phyloP scores from a whole-genome alignment of 2,797 vertebrate species.

The Spondyliosoma cantharus region DNA sequence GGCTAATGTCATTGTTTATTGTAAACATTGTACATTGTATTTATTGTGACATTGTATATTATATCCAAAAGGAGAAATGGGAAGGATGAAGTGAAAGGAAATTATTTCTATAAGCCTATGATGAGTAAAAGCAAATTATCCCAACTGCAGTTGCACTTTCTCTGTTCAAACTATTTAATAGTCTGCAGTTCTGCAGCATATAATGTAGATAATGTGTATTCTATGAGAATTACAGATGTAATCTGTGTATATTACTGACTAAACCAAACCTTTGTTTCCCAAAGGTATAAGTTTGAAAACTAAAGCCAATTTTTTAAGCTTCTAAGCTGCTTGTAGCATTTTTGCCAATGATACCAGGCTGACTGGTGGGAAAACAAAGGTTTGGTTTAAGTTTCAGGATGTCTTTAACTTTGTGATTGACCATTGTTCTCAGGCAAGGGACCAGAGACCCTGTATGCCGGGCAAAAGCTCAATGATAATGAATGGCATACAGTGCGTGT shows the following conservation, averaged over 20 bases:
- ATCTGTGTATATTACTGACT: constrained; percentile 57
- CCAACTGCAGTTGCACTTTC: not conserved
- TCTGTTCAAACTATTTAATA: constrained; percentile 23
- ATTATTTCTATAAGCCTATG: constrained; percentile 57
- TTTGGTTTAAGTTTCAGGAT: constrained; percentile 81
- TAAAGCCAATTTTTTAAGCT: not conserved
- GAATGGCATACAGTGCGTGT: constrained; percentile 99
- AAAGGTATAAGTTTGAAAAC: constrained; percentile 12
- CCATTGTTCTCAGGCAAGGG: constrained; percentile 95
- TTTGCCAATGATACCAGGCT: constrained; percentile 1
- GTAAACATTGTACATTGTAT: too few relatives aligned
- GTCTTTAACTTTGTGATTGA: constrained; percentile 88
- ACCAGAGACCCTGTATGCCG: constrained; percentile 98
- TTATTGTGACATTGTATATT: too few relatives aligned
- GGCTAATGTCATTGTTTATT: not conserved
- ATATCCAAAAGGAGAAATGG: not conserved
- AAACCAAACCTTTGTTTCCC: constrained; percentile 81
- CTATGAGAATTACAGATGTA: constrained; percentile 34
- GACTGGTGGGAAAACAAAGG: constrained; percentile 76
- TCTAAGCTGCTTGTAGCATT: constrained; percentile 1
- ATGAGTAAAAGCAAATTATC: constrained; percentile 79
- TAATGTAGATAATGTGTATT: constrained; percentile 17
- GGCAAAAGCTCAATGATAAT: constrained; percentile 99
- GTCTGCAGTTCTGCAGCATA: constrained; percentile 4
- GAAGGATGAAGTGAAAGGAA: constrained; percentile 5